Evolutionary conservation across 1,140 invertebrate genomes (phyloP), one percentile per base, ranked within the genome.

Genomic region (Hylaeus volcanicus): DNA sequence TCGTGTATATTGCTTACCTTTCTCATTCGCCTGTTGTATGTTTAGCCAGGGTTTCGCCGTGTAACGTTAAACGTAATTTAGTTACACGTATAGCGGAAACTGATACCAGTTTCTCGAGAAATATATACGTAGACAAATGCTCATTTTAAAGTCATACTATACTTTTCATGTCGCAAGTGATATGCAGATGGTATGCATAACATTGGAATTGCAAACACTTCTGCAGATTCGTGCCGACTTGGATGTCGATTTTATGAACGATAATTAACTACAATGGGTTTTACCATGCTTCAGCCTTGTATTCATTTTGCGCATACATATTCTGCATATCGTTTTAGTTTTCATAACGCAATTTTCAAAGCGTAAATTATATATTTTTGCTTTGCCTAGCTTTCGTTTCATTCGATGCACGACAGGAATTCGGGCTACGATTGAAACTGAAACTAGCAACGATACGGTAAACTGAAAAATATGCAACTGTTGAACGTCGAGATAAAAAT

Each of bases 191-290:
- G 12, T 65, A 79, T 79, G 76, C 76, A 48, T 61, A 64, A 56
- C 77, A 73, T 79, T 79, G 70, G 56, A 79, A 79, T 79, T 79
- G 77, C 77, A 73, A 79, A 79, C 51, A 73, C 63, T 73, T 73
- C 43, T 45, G 14, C 77, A 48, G 41, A n/a, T 63, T 79, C 77
- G 77, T 79, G 77, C 45, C 69, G 12, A 37, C 41, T 65, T 48
- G n/a, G 14, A 26, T 61, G 70, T n/a, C 51, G 69, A 78, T 72
- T 63, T 43, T 14, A 72, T 60, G 6, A 45, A 12, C 6, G 26
- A 63, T 61, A 79, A 64, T 48, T 45, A 64, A 64, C 53, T 14
- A 43, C 8, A 51, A 63, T 37, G 26, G 3, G 39, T n/a, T 48
- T 45, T 26, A 45, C 41, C 11, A 3, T 51, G 3, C 61, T 41